Evolutionary conservation across 2,888 invertebrate species (phyloP).

Genomic region (Himalopsyche tibetana): DNA sequence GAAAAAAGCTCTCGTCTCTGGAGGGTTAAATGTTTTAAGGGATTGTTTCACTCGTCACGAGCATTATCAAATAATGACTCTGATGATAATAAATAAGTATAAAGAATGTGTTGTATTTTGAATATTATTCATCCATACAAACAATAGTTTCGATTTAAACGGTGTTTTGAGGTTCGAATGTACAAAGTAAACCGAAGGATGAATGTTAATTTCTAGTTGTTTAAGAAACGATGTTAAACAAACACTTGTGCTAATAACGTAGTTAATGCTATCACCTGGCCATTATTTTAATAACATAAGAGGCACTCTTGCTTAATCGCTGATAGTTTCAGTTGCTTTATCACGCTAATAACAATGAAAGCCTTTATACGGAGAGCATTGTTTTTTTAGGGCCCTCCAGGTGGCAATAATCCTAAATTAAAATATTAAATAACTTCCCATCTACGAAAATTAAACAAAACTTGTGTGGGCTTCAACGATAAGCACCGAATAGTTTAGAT

Average conservation of each 20-base stretch:
- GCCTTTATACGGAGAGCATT: not conserved
- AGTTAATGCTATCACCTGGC: not conserved
- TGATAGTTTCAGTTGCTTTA: not conserved
- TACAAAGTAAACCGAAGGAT: too few relatives aligned
- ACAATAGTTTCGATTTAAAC: too few relatives aligned
- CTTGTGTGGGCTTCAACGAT: not conserved
- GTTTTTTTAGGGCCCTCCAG: not conserved
- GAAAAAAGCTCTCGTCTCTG: too few relatives aligned
- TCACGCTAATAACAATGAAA: not conserved
- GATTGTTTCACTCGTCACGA: too few relatives aligned
- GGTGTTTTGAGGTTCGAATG: too few relatives aligned
- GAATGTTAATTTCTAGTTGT: too few relatives aligned
- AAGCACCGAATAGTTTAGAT: not conserved
- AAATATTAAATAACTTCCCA: not conserved
- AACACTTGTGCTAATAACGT: not conserved
- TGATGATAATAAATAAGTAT: too few relatives aligned
- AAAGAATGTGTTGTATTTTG: too few relatives aligned
- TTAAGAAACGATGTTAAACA: not conserved
- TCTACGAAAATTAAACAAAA: not conserved
- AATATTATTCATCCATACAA: too few relatives aligned
- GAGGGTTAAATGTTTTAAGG: too few relatives aligned
- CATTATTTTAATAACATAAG: constrained; percentile 10
- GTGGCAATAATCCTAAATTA: constrained; percentile 15
- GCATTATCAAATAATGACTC: too few relatives aligned
- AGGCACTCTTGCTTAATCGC: not conserved